Evolutionary conservation across 2,888 invertebrate genomes (phyloP).

Genomic region (Hydraecia micacea): DNA sequence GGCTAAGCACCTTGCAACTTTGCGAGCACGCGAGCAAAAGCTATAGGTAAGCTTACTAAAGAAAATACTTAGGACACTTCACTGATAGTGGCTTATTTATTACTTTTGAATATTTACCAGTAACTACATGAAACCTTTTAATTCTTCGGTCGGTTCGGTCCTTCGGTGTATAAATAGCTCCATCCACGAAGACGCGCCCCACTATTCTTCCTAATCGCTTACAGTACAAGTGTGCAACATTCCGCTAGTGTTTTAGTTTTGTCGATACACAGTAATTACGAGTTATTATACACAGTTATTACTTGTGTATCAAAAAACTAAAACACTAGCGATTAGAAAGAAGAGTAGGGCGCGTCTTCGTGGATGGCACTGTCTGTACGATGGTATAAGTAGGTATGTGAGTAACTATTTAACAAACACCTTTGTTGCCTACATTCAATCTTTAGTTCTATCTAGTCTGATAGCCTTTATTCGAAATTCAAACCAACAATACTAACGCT

Average conservation of each 20-base stretch:
- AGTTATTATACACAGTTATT: no score
- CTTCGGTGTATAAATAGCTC: background rate
- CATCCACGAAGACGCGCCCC: no score
- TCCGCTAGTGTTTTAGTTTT: no score
- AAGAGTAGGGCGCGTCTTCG: no score
- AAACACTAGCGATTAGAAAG: no score
- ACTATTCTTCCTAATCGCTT: no score
- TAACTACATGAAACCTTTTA: background rate
- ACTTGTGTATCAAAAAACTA: no score
- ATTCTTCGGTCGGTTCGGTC: background rate
- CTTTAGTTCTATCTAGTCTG: slow-evolving; percentile 18
- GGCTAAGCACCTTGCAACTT: background rate
- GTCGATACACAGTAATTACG: no score
- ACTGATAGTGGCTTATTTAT: background rate
- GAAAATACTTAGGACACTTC: background rate
- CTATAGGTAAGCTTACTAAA: background rate
- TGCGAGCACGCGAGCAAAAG: background rate
- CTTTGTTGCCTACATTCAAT: slow-evolving; percentile 2
- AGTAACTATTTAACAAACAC: background rate
- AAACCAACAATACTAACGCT: slow-evolving; percentile 40
- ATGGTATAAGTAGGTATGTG: background rate
- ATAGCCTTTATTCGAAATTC: slow-evolving; percentile 36
- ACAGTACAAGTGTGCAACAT: no score
- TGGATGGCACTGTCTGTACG: no score
- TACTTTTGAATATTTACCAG: background rate